Evolutionary conservation across 2,113 vertebrate genomes (phyloP).

Genomic region (Scolopax mira): DNA sequence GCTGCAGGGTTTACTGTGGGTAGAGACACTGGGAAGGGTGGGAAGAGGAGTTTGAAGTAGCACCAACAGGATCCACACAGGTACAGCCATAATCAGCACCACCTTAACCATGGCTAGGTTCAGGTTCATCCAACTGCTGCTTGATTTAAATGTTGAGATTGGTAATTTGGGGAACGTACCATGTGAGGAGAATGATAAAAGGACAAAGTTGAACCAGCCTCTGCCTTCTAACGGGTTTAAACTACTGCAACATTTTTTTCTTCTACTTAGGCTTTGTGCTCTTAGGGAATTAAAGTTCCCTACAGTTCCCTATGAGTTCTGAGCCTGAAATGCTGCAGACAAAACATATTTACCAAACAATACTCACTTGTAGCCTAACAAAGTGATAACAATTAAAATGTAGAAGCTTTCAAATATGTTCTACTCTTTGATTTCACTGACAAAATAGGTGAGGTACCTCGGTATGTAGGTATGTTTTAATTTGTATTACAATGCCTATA

Average conservation of each 20-base stretch:
- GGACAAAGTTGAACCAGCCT: not conserved
- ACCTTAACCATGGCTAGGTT: not conserved
- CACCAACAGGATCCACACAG: accelerated
- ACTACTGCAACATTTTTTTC: not conserved
- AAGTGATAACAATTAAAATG: not conserved
- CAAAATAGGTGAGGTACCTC: not conserved
- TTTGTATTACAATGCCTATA: not conserved
- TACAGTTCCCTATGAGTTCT: too few relatives aligned
- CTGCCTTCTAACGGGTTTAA: not conserved
- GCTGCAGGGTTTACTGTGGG: not conserved
- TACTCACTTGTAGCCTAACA: not conserved
- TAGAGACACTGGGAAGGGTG: not conserved
- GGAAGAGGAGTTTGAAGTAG: not conserved
- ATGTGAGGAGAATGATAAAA: not conserved
- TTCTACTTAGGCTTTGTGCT: not conserved
- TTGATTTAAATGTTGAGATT: not conserved
- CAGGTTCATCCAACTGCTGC: not conserved
- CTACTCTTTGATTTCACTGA: not conserved
- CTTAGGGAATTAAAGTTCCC: not conserved
- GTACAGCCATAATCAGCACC: not conserved
- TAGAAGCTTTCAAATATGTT: not conserved
- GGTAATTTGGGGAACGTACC: not conserved
- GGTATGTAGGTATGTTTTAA: not conserved
- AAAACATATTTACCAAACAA: constrained; percentile 9
- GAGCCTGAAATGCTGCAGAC: not conserved